These are phyloP conservation scores for Aleadryas rufinucha DNA, from an alignment of 2,113 vertebrate genomes.

Conservation along the genomic window DNA sequence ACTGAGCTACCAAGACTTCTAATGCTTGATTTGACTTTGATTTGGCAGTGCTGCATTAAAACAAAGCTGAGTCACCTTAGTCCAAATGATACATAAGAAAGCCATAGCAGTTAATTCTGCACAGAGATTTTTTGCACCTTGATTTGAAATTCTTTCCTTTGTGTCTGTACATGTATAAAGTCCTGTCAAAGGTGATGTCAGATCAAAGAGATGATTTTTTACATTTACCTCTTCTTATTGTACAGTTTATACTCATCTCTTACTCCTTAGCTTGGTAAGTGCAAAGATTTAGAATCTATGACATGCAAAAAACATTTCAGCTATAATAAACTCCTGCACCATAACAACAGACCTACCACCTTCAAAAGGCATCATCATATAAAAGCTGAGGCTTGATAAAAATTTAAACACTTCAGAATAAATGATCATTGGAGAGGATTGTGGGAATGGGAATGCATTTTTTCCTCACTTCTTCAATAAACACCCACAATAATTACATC, in stretches of 20 bases:
- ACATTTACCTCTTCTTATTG: neutral
- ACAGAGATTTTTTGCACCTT: neutral
- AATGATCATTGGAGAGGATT: neutral
- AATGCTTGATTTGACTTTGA: neutral
- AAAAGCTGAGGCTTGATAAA: neutral
- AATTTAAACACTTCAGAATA: neutral
- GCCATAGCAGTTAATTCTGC: neutral
- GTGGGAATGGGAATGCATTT: neutral
- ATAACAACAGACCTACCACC: neutral
- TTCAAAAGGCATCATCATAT: neutral
- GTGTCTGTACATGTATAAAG: neutral
- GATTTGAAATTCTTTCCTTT: neutral
- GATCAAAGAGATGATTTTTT: neutral
- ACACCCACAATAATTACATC: neutral
- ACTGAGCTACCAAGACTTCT: neutral
- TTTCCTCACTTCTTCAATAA: neutral
- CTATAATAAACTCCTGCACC: neutral
- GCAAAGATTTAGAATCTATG: neutral
- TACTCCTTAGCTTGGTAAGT: neutral
- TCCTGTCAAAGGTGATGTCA: neutral
- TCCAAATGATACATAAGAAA: neutral
- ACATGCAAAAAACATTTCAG: neutral
- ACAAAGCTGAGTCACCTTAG: neutral
- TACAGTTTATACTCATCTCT: neutral
- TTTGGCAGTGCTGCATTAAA: neutral